These are phyloP conservation scores for Clarias macrocephalus DNA, from an alignment of 2,113 vertebrate species.

Conservation along the genomic window DNA sequence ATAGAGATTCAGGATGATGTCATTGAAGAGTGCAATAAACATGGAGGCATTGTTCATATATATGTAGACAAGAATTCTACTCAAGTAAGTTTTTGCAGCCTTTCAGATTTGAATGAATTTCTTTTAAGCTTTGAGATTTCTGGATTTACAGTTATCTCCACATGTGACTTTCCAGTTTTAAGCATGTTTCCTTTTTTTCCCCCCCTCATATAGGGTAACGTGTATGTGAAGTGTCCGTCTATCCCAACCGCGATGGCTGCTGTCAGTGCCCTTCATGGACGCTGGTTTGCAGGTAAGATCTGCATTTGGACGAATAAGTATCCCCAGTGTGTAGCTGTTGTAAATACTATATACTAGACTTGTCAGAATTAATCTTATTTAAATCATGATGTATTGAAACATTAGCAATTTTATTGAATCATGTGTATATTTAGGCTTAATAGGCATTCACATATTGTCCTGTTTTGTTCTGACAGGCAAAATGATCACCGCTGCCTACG, in stretches of 20 bases:
- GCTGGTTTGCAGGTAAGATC: conserved; percentile 92
- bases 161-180: neutral
- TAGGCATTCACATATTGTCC: neutral
- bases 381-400: neutral
- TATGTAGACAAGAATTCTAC: conserved; percentile 97
- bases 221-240: conserved; percentile 97
- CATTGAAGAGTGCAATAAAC: conserved; percentile 98
- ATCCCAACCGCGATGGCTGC: conserved; percentile 93
- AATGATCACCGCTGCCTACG: conserved; percentile 97
- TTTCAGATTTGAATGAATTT: neutral
- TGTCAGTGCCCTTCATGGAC: conserved; percentile 91
- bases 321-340: neutral
- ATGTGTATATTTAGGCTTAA: neutral
- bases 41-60: conserved; percentile 95
- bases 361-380: neutral
- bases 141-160: neutral
- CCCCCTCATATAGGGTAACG: conserved; percentile 81
- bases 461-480: conserved; percentile 75
- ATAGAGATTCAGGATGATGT: conserved; percentile 97
- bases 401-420: neutral
- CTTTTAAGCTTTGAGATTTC: neutral
- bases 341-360: neutral
- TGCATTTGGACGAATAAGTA: neutral
- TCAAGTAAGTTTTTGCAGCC: conserved; percentile 76
- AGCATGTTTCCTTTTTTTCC: neutral